phyloP scores from a whole-genome alignment of 1,140 invertebrate genomes.

The Brachystomella parvula region DNA sequence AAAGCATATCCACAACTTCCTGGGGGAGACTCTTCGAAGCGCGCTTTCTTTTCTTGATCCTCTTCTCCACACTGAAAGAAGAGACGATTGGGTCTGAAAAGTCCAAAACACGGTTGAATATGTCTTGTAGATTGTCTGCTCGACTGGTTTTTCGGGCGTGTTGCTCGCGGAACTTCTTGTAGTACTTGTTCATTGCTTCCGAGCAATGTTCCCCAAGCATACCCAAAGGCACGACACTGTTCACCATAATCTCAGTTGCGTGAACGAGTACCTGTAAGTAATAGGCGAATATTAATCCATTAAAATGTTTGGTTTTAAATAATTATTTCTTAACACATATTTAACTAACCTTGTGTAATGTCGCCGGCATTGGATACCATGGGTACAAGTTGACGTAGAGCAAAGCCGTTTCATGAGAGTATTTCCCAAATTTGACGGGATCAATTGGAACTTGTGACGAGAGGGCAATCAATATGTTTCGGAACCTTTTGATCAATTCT shows the following conservation, averaged over 20 bases:
- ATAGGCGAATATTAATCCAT: not conserved
- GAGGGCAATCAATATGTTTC: conserved; percentile 18
- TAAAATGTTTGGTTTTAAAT: too few relatives aligned
- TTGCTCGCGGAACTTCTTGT: not conserved
- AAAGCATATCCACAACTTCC: not conserved
- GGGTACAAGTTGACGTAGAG: conserved; percentile 11
- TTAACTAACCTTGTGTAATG: conserved; percentile 25
- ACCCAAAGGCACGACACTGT: conserved; percentile 16
- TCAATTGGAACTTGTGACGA: conserved; percentile 11
- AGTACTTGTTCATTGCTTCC: conserved; percentile 15
- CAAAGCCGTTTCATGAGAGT: not conserved
- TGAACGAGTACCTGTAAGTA: conserved; percentile 5
- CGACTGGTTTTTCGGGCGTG: conserved; percentile 12
- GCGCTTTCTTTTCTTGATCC: not conserved
- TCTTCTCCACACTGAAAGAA: not conserved
- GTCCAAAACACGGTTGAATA: conserved; percentile 8
- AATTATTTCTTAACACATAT: too few relatives aligned
- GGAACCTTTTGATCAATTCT: conserved; percentile 9
- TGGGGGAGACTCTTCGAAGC: not conserved
- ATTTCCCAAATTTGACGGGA: conserved; percentile 11
- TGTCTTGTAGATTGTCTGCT: not conserved
- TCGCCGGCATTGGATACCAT: conserved; percentile 23
- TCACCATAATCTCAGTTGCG: not conserved
- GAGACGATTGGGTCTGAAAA: conserved; percentile 13
- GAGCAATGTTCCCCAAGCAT: conserved; percentile 10